Percentiles rank a stretch among this genome's conserved stretches.
Conservation (phyloP, 2,113 vertebrate genomes). For the Sinocyclocheilus rhinocerous region DNA sequence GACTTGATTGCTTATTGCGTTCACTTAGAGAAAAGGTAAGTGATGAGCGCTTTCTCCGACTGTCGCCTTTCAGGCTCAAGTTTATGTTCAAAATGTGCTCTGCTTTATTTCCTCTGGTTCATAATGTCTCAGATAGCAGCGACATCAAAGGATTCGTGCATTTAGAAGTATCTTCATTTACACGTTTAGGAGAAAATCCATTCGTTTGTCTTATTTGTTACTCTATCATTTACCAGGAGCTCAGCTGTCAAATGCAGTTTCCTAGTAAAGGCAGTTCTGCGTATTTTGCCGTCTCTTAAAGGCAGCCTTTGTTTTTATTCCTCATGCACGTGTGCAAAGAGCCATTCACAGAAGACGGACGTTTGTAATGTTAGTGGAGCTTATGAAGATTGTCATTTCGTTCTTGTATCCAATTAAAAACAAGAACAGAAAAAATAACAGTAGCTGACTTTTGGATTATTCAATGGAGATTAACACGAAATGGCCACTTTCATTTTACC, state of each 20-base stretch:
- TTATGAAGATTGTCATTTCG: not conserved
- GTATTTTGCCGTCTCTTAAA: not conserved
- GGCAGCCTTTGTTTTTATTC: not conserved
- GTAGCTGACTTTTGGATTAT: not conserved
- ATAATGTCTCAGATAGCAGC: not conserved
- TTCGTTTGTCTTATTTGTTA: not conserved
- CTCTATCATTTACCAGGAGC: not conserved
- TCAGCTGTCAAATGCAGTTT: slow-evolving; percentile 19
- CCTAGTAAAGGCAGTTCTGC: slow-evolving; percentile 23
- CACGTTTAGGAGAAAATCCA: not conserved
- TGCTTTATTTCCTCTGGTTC: not conserved
- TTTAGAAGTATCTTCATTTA: not conserved
- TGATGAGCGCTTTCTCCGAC: slow-evolving; percentile 33
- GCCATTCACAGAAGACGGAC: not conserved
- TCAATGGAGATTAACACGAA: not conserved
- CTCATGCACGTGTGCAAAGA: slow-evolving; percentile 9
- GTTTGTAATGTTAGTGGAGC: not conserved
- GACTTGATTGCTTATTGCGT: slow-evolving; percentile 21
- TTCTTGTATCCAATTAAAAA: not conserved
- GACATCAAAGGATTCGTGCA: not conserved
- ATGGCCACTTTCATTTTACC: not conserved
- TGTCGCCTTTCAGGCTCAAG: not conserved
- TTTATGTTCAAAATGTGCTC: not conserved
- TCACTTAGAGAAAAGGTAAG: slow-evolving; percentile 36
- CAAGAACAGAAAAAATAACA: not conserved